Base-by-base conservation (phyloP, 2,113 vertebrate species). In the Oxygymnocypris stewartii region DNA sequence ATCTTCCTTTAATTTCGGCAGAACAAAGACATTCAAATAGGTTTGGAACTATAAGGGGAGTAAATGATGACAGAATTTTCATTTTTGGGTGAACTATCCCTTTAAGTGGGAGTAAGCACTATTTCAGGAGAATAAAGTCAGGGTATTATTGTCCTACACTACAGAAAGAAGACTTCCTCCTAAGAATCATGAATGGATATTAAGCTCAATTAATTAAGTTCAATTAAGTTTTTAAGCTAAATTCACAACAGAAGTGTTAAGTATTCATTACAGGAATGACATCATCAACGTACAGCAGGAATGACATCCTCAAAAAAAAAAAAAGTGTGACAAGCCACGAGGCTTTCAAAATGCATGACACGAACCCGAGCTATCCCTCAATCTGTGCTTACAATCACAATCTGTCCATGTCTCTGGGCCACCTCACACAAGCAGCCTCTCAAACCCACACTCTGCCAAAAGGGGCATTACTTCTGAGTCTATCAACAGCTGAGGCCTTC, bases 391-490 rank as follows among this genome's bases (percentile, higher is more conserved):
- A 59, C 80, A 65, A 31, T 47, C 40, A 42, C 25, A 78, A 75
- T 89, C 78, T 88, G 89, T 88, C 86, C 81, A 31, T 42, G 75
- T 85, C 23, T 79, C 81, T 85, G 85, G 81, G 16, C 51, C 49
- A 61, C n/a, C 49, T 42, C 37, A 61, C 35, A 61, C 35, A 59
- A 71, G 10, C 65, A 79, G 63, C 28, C 51, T 80, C 44, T 40
- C 61, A 51, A 14, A 67, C 18, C 25, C n/a, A 49, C 8, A 18
- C 12, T 49, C 20, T 40, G 18, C 31, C 51, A n/a, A n/a, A 65
- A 85, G 44, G 59, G 75, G 42, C 51, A 73, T 69, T 18, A 28
- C 31, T 16, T 14, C 61, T 71, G 82, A 78, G 86, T 78, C 57
- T 54, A 23, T 74, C 25, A 65, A 73, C 80, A 87, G 42, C 44